Evolutionary conservation across 2,888 invertebrate genomes (phyloP).

Genomic region (Mythimna lalbum): DNA sequence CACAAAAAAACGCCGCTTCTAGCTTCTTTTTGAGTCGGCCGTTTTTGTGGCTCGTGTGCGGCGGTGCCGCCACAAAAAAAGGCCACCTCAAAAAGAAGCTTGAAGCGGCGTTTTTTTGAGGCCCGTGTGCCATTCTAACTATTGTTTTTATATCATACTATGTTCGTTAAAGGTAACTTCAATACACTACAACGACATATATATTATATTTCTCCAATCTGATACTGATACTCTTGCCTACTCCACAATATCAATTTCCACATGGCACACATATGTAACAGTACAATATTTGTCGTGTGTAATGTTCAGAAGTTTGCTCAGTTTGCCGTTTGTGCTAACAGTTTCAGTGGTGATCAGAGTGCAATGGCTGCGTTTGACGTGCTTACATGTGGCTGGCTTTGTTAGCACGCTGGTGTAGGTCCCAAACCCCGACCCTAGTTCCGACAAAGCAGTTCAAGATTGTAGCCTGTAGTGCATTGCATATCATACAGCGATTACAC

Average conservation of each 20-base stretch:
- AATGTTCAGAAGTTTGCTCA: slow-evolving; percentile 10
- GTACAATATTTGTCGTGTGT: slow-evolving; percentile 12
- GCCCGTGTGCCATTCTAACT: too few relatives aligned
- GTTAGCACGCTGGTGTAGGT: slow-evolving; percentile 9
- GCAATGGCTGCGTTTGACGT: slow-evolving; percentile 43
- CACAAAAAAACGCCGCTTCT: too few relatives aligned
- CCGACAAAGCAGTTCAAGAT: slow-evolving; percentile 7
- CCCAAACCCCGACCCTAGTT: not conserved
- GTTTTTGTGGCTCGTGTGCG: too few relatives aligned
- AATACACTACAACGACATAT: too few relatives aligned
- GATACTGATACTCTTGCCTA: not conserved
- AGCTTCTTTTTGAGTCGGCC: too few relatives aligned
- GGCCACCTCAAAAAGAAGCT: too few relatives aligned
- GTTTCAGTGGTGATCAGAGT: slow-evolving; percentile 13
- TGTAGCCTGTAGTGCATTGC: not conserved
- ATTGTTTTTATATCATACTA: too few relatives aligned
- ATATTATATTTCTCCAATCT: slow-evolving; percentile 1
- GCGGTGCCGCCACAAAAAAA: too few relatives aligned
- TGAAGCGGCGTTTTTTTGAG: too few relatives aligned
- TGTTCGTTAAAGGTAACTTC: too few relatives aligned
- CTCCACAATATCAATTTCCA: not conserved
- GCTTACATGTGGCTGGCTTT: slow-evolving; percentile 25
- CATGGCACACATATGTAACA: not conserved
- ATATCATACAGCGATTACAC: not conserved
- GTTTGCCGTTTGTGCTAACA: slow-evolving; percentile 25